A percentile compares a stretch with the other conserved stretches of the same genome.
These are phyloP conservation scores for Tyrophagus putrescentiae DNA, from an alignment of 1,140 invertebrate species.

Conservation along the genomic window DNA sequence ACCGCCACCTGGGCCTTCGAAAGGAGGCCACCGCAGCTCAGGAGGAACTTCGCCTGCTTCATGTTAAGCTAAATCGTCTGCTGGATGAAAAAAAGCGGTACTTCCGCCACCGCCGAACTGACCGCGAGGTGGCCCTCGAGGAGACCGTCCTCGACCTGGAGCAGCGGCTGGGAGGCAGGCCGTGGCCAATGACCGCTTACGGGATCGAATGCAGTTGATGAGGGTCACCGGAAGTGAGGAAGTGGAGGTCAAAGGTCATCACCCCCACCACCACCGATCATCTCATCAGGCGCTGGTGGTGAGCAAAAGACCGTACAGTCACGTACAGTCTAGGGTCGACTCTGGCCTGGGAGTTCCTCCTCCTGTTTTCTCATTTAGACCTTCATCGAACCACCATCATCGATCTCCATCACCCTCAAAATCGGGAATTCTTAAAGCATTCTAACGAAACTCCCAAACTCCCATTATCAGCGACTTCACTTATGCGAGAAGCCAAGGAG, in stretches of 20 bases:
- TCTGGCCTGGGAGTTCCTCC: too few relatives aligned
- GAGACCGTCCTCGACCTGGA: constrained; percentile 16
- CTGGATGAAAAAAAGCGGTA: constrained; percentile 16
- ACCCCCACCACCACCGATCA: neutral
- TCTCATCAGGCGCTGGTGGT: too few relatives aligned
- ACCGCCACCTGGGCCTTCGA: constrained; percentile 11
- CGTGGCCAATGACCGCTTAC: constrained; percentile 4
- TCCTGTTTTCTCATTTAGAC: too few relatives aligned
- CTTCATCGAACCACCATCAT: too few relatives aligned
- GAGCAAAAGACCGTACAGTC: too few relatives aligned
- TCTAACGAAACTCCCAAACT: neutral
- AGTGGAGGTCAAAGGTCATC: neutral
- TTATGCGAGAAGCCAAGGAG: constrained; percentile 15
- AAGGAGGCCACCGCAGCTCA: neutral
- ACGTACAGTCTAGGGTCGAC: too few relatives aligned
- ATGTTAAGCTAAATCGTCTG: constrained; percentile 6
- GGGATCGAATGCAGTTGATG: constrained; percentile 1
- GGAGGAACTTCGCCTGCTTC: neutral
- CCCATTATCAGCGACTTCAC: neutral
- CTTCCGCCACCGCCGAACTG: neutral
- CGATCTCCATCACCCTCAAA: too few relatives aligned
- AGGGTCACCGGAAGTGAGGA: neutral
- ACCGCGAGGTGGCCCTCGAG: constrained; percentile 4
- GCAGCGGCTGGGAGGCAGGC: neutral
- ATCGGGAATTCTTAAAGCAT: too few relatives aligned